Evolutionary conservation across 2,888 invertebrate genomes (phyloP), one percentile per base, ranked within the genome.

Genomic region (Neoascia interrupta): DNA sequence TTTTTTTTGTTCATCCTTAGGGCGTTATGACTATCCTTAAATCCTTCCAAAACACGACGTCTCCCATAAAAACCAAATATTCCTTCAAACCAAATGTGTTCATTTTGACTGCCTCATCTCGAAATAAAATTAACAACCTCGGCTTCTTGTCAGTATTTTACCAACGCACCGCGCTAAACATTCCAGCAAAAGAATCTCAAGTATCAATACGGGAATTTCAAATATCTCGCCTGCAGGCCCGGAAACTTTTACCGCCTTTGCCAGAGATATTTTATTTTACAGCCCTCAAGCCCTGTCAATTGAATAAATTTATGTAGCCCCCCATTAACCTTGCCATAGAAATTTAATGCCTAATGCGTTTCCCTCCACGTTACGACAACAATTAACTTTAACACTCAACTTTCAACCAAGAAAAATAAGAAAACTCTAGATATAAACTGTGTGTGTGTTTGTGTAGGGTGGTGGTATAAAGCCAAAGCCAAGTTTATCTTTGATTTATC

Each of bases 301-400:
- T 74, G 54, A 68, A 74, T 68, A 61, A 61, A 69, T 69, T 54
- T 54, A 56, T 75, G 31, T n/a, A n/a, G n/a, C n/a, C 11, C 36
- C 6, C 66, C 37, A 64, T 64, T 68, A 74, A 74, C 39, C 37
- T 39, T 23, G 58, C 23, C 31, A 31, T 31, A 18, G 5, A 18
- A 21, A 56, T 37, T 37, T 13, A 39, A n/a, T n/a, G n/a, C n/a
- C n/a, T n/a, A n/a, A n/a, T n/a, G n/a, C n/a, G n/a, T n/a, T n/a
- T n/a, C n/a, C n/a, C n/a, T n/a, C n/a, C n/a, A n/a, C n/a, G n/a
- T n/a, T n/a, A n/a, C n/a, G n/a, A n/a, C n/a, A n/a, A n/a, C n/a
- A n/a, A n/a, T n/a, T n/a, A n/a, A n/a, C n/a, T n/a, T n/a, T n/a
- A n/a, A n/a, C n/a, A n/a, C n/a, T n/a, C n/a, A n/a, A n/a, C n/a